A percentile compares a stretch with the other conserved stretches of the same genome.
phyloP scores from a whole-genome alignment of 2,888 invertebrate genomes.

The Amiota communis region DNA sequence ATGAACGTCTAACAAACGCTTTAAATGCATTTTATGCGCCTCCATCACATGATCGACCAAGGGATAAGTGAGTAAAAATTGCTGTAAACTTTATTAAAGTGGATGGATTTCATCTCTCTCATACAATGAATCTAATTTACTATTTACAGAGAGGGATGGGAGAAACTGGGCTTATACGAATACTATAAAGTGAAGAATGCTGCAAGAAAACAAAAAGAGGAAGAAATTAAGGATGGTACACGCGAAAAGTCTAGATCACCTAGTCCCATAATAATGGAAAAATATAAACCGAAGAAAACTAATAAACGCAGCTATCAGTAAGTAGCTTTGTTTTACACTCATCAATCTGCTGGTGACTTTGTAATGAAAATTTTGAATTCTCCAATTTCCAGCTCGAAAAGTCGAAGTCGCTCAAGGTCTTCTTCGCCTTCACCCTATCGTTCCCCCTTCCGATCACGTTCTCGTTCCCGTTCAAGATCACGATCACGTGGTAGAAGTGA shows the following conservation, averaged over 20 bases:
- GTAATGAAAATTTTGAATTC: neutral
- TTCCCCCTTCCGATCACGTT: slow-evolving; percentile 71
- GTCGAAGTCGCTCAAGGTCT: slow-evolving; percentile 76
- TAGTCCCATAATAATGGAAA: slow-evolving; percentile 83
- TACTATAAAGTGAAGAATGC: slow-evolving; percentile 97
- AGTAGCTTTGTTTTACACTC: slow-evolving; percentile 15
- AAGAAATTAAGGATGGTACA: slow-evolving; percentile 82
- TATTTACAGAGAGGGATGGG: slow-evolving; percentile 92
- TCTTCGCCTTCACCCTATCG: slow-evolving; percentile 74
- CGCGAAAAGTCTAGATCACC: slow-evolving; percentile 84
- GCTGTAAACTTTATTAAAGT: slow-evolving; percentile 22
- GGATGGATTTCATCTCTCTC: slow-evolving; percentile 2
- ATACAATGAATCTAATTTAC: neutral
- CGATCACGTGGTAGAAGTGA: slow-evolving; percentile 63
- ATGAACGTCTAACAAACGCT: slow-evolving; percentile 91
- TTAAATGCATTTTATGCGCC: slow-evolving; percentile 97
- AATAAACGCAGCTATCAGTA: slow-evolving; percentile 81
- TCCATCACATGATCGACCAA: slow-evolving; percentile 94
- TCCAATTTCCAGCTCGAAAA: slow-evolving; percentile 72
- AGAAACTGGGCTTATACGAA: slow-evolving; percentile 96
- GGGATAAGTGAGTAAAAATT: slow-evolving; percentile 81
- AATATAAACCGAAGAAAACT: slow-evolving; percentile 76
- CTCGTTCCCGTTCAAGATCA: slow-evolving; percentile 73
- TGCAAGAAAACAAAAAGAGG: slow-evolving; percentile 90
- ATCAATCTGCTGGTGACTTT: neutral